phyloP scores from a whole-genome alignment of 2,888 invertebrate species.

The Pyrrhia umbra region DNA sequence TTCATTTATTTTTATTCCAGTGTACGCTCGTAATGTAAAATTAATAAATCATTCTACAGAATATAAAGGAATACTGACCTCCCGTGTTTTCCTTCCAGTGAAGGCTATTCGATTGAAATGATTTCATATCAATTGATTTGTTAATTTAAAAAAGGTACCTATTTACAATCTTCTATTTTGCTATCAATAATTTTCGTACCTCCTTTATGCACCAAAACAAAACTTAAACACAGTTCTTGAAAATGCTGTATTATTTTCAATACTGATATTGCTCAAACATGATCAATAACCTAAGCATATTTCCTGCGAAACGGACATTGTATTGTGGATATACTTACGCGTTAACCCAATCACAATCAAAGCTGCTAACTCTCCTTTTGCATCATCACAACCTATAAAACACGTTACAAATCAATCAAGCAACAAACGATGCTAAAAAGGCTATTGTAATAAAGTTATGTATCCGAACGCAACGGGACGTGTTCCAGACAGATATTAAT shows the following conservation, averaged over 20 bases:
- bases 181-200: too few relatives aligned
- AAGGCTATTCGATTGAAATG: not conserved
- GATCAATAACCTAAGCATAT: not conserved
- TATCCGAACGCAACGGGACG: conserved; percentile 57
- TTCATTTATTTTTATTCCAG: conserved; percentile 42
- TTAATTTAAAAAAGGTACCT: too few relatives aligned
- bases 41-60: conserved; percentile 52
- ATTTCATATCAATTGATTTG: not conserved
- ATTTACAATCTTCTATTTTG: too few relatives aligned
- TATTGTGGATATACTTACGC: not conserved
- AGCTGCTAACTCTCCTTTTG: not conserved
- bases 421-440: conserved; percentile 60
- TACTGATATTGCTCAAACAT: too few relatives aligned
- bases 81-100: conserved; percentile 19
- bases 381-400: conserved; percentile 10
- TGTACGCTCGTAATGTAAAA: conserved; percentile 49
- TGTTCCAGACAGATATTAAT: conserved; percentile 70
- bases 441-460: conserved; percentile 61
- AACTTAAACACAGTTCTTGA: too few relatives aligned
- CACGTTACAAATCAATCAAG: conserved; percentile 56
- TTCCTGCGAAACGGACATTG: not conserved
- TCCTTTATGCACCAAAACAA: too few relatives aligned
- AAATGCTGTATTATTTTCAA: too few relatives aligned
- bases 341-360: not conserved
- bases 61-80: conserved; percentile 45